Conservation (phyloP, 2,797 vertebrate genomes). For the Lophotriccus pileatus region DNA sequence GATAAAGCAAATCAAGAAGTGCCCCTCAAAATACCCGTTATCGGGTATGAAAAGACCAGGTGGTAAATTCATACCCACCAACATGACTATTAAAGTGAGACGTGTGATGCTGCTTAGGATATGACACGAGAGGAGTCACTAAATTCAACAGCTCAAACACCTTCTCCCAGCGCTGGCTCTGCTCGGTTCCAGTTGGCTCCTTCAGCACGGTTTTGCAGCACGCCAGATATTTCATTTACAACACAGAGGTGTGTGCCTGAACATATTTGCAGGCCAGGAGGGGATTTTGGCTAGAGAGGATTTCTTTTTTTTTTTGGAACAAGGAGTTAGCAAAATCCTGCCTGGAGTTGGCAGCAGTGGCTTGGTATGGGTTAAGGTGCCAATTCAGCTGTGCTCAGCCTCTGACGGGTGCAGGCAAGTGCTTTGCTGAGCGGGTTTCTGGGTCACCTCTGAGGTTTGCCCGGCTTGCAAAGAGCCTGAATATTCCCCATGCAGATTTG, state of each 20-base stretch:
- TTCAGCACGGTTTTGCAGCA: background rate
- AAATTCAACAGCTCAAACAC: constrained; percentile 33
- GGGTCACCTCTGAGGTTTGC: background rate
- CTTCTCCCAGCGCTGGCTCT: constrained; percentile 27
- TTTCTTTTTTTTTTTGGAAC: background rate
- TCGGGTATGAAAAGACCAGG: background rate
- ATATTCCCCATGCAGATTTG: background rate
- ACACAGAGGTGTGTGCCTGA: constrained; percentile 52
- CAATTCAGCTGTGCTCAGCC: background rate
- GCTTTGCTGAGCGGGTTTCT: background rate
- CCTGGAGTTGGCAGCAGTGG: background rate
- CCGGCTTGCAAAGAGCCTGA: background rate
- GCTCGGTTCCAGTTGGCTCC: constrained; percentile 57
- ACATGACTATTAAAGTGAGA: background rate
- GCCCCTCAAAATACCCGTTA: background rate
- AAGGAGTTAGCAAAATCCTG: constrained; percentile 10
- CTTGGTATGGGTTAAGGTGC: background rate
- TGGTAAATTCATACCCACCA: background rate
- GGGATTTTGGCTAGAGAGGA: constrained; percentile 30
- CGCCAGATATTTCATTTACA: constrained; percentile 53
- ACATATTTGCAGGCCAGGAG: constrained; percentile 59
- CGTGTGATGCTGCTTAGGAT: background rate
- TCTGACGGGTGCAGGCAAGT: background rate
- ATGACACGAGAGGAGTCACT: background rate
- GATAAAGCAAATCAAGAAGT: background rate